These are phyloP conservation scores for Gonioctena quinquepunctata DNA, from an alignment of 1,140 invertebrate species.

Conservation along the genomic window DNA sequence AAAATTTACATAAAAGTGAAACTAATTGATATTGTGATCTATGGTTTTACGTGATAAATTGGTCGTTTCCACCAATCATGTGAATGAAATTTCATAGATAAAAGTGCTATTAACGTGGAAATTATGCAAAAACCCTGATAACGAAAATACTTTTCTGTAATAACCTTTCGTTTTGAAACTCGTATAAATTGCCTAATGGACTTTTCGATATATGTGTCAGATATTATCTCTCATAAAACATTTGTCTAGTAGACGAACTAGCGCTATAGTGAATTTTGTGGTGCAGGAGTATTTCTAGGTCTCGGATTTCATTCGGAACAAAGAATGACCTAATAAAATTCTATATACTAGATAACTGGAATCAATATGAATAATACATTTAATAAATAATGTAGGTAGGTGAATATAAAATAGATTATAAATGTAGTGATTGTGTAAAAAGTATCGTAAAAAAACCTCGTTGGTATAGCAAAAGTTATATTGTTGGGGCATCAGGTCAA, in stretches of 20 bases:
- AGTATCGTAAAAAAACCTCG: too few relatives aligned
- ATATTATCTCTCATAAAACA: not conserved
- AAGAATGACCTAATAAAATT: too few relatives aligned
- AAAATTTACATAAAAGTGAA: not conserved
- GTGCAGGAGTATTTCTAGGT: too few relatives aligned
- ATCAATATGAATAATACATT: too few relatives aligned
- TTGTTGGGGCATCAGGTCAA: too few relatives aligned
- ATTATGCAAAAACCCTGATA: not conserved
- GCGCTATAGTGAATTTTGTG: too few relatives aligned
- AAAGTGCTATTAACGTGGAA: not conserved
- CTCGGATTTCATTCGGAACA: too few relatives aligned
- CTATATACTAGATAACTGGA: too few relatives aligned
- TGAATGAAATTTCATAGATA: not conserved
- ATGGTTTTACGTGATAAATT: not conserved
- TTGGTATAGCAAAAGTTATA: too few relatives aligned
- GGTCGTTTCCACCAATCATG: not conserved
- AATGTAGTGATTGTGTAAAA: too few relatives aligned
- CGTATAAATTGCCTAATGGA: not conserved
- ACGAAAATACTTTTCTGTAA: not conserved
- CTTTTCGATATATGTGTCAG: not conserved
- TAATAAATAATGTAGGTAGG: too few relatives aligned
- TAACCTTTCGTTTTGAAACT: not conserved
- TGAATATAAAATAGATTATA: too few relatives aligned
- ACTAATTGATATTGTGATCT: not conserved
- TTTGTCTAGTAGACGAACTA: not conserved